Base-by-base conservation (phyloP, 2,797 vertebrate species). In the Acanthornis magna region DNA sequence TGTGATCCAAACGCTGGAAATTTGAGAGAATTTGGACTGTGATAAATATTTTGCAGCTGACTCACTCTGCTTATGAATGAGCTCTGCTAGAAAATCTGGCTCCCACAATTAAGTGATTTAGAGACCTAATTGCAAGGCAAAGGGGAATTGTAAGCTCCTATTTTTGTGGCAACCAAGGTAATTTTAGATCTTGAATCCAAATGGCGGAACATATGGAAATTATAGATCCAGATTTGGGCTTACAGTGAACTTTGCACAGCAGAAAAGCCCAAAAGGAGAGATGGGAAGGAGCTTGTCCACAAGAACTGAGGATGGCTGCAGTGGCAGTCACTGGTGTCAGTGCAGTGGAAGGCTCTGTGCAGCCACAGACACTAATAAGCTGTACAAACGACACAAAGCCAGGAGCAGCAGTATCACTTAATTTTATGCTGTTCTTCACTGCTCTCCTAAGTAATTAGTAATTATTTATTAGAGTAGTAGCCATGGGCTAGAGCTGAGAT, bases 31-130 rank as follows among this genome's bases (percentile, higher is more conserved):
- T 88, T 96, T 94, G 89, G 95, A 86, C 77, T 54, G 66, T 62
- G 79, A 94, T 91, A 93, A 93, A 93, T 95, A 93, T 95, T 96
- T 97, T 91, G 89, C 92, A 96, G 92, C 94, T 96, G 96, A 60
- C 77, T 96, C 34, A 63, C 53, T 93, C 78, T 88, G 72, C 75
- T 93, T 92, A 55, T 93, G 76, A 96, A 93, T 92, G 92, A 93
- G 72, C 82, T 92, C 80, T 0, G 11, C 81, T 93, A 80, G 72
- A 96, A 94, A 94, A 91, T 95, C 91, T 96, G 96, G 91, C 94
- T 94, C 83, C 80, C 48, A 71, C 66, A 84, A 63, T 90, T 85
- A 93, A 93, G 73, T 86, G 89, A 93, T 95, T 93, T 93, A 58
- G 66, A 94, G 71, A 91, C 73, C 80, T 95, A 95, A 95, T 95